Evolutionary conservation across 2,113 vertebrate genomes (phyloP).

Genomic region (Elachura formosa): DNA sequence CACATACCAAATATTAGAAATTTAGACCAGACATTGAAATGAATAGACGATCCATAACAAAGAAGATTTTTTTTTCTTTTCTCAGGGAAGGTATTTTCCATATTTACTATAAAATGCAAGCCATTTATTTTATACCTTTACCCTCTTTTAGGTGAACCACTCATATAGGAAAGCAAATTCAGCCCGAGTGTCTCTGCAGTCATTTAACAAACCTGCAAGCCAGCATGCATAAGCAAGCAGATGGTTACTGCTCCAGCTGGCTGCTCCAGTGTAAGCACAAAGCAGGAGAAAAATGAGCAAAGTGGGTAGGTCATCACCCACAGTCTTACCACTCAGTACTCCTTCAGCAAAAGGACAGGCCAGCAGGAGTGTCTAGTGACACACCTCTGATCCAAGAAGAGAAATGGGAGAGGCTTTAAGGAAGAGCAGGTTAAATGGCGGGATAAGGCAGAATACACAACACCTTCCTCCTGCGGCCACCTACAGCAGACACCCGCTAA

Average conservation of each 20-base stretch:
- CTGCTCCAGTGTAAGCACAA: neutral
- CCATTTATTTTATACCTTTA: neutral
- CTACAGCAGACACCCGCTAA: neutral
- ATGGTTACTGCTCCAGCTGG: neutral
- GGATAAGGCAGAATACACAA: neutral
- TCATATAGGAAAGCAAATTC: neutral
- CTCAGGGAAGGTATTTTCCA: neutral
- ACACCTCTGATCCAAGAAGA: neutral
- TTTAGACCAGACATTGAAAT: fast-evolving
- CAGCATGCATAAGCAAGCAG: neutral
- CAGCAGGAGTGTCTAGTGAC: neutral
- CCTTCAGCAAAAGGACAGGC: neutral
- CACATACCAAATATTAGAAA: neutral
- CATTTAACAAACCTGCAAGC: neutral
- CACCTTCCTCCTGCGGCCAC: neutral
- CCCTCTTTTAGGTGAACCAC: neutral
- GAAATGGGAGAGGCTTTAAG: neutral
- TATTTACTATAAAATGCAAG: neutral
- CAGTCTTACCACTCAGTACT: neutral
- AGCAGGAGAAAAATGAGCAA: neutral
- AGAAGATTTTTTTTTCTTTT: neutral
- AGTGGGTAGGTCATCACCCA: neutral
- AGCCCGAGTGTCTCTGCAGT: neutral
- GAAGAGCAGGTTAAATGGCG: neutral
- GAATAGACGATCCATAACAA: fast-evolving